Base-by-base conservation (phyloP, 2,888 invertebrate genomes). In the Agapetus fuscipes region DNA sequence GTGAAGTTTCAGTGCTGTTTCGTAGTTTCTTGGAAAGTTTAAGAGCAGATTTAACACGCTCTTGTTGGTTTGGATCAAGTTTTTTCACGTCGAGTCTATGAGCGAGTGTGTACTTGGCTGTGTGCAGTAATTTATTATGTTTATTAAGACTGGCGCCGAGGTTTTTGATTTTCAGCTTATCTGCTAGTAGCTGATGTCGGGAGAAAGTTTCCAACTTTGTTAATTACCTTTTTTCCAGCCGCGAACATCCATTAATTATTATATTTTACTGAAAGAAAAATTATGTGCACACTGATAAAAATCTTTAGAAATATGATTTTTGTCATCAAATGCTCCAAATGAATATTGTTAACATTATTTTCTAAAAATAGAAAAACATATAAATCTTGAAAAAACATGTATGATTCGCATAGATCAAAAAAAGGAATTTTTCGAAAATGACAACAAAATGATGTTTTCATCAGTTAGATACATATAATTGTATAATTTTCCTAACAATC, bases 11-110 rank as follows among this genome's bases (percentile, higher is more conserved):
- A n/a, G n/a, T n/a, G n/a, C n/a, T 37, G 17, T 37, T 27, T 37
- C 13, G 37, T 37, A 32, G 31, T 37, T 37, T 30, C 24, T 17
- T 30, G 11, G 26, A 37, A 30, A 30, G 37, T 37, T 30, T 20
- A 16, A 25, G 11, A 15, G 11, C 17, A 31, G 37, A 37, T 37
- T 30, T 25, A 30, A 37, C 30, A 37, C 17, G 24, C 30, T 37
- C 12, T 4, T n/a, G 20, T 4, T 20, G 4, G 5, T 20, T 9
- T 20, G 5, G 4, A 4, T 4, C 20, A 6, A 20, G 20, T 20
- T 20, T 20, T 20, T 20, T 20, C 20, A 4, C 20, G 9, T 20
- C 9, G 5, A 20, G 5, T n/a, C n/a, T n/a, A n/a, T n/a, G n/a
- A n/a, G n/a, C n/a, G n/a, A n/a, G n/a, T n/a, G n/a, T n/a, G n/a